phyloP scores from a whole-genome alignment of 2,888 invertebrate genomes.

The Hirtodrosophila trivittata region DNA sequence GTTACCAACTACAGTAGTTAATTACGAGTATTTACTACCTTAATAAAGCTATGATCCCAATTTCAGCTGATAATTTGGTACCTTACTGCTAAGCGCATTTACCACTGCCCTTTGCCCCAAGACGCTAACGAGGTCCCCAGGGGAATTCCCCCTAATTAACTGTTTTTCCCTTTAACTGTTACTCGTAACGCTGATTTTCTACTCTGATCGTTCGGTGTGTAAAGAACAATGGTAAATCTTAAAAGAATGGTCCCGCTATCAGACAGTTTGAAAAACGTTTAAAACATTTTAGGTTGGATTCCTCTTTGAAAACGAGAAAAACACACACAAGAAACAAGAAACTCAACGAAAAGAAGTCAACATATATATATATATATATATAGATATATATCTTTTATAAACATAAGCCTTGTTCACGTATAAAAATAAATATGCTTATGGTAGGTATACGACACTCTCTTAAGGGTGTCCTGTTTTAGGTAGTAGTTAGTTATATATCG shows the following conservation, averaged over 20 bases:
- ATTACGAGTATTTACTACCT: slow-evolving; percentile 81
- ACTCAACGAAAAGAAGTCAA: slow-evolving; percentile 56
- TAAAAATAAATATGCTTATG: slow-evolving; percentile 75
- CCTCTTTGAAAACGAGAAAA: slow-evolving; percentile 64
- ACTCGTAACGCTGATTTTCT: no score
- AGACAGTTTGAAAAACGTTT: slow-evolving; percentile 84
- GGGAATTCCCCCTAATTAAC: not conserved
- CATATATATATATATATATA: slow-evolving; percentile 47
- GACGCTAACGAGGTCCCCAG: not conserved
- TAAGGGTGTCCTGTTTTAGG: slow-evolving; percentile 18
- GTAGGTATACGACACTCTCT: slow-evolving; percentile 40
- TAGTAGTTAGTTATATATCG: slow-evolving; percentile 4
- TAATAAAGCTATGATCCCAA: slow-evolving; percentile 89
- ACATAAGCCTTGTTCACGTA: slow-evolving; percentile 52
- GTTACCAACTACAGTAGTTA: slow-evolving; percentile 46
- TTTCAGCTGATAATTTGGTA: slow-evolving; percentile 85
- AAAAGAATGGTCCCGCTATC: slow-evolving; percentile 85
- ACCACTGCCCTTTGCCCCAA: slow-evolving; percentile 83
- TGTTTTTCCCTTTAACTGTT: not conserved
- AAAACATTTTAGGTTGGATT: slow-evolving; percentile 78
- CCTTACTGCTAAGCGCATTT: slow-evolving; percentile 84
- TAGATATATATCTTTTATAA: slow-evolving; percentile 39
- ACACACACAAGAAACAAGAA: slow-evolving; percentile 55
- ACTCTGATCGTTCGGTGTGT: slow-evolving; percentile 5
- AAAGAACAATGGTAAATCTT: slow-evolving; percentile 84